A percentile compares a stretch with the other conserved stretches of the same genome.
Evolutionary conservation across 1,140 invertebrate genomes (phyloP).

Genomic region (Lordiphosa clarofinis): DNA sequence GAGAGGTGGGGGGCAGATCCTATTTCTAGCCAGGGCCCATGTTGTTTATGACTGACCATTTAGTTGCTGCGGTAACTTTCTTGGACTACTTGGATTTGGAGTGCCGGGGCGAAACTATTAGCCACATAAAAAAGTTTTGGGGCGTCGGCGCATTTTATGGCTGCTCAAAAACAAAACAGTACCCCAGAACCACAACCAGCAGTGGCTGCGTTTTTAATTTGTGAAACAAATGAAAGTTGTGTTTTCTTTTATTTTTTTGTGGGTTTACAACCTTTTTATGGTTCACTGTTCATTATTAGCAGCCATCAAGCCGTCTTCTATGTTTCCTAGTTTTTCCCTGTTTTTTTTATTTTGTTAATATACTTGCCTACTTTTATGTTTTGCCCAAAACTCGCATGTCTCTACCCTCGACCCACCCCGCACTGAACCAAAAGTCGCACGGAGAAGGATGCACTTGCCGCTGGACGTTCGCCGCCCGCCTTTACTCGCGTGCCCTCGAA

Average conservation of each 20-base stretch:
- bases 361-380: constrained; percentile 76
- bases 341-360: constrained; percentile 54
- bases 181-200: neutral
- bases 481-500: constrained; percentile 94
- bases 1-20: neutral
- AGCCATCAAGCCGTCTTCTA: constrained; percentile 50
- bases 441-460: constrained; percentile 82
- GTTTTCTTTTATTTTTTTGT: neutral
- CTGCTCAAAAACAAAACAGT: constrained; percentile 19
- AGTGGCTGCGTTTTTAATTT: constrained; percentile 60
- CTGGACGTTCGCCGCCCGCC: constrained; percentile 86
- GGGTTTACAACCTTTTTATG: constrained; percentile 74
- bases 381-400: constrained; percentile 58
- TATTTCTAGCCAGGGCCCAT: constrained; percentile 15
- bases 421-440: constrained; percentile 82
- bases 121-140: constrained; percentile 37
- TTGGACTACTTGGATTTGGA: constrained; percentile 50
- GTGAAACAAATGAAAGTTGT: constrained; percentile 75
- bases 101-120: constrained; percentile 62
- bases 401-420: constrained; percentile 33
- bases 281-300: constrained; percentile 75
- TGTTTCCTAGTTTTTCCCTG: constrained; percentile 21
- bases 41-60: constrained; percentile 67
- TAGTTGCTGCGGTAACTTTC: constrained; percentile 51
- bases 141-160: constrained; percentile 51